Evolutionary conservation across 1,140 invertebrate species (phyloP), one percentile per base, ranked within the genome.

Genomic region (Lasaia peninsularis): DNA sequence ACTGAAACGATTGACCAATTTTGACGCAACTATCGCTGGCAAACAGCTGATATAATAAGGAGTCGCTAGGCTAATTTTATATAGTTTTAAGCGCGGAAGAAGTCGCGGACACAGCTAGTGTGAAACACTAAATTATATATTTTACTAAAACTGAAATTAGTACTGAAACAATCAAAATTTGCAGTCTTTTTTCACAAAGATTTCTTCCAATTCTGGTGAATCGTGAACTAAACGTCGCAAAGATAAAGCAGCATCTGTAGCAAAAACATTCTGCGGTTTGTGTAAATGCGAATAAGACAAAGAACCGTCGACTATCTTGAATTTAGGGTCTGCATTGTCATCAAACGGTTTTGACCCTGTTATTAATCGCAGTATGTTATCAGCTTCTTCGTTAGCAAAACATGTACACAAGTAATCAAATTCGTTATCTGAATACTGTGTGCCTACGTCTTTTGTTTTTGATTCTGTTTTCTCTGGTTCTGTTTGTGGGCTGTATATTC

Each of bases 401-500:
- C 79, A 85, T 32, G 62, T 73, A 51, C 78, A 88, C 11, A 86
- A 50, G 6, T 57, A 52, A 21, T 85, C 75, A 56, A 73, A 80
- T 52, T 81, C 70, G 48, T 66, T 55, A 54, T 88, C 80, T 10
- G 72, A 72, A 56, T 68, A 81, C 34, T 87, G 82, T 7, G 73
- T 82, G 9, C 57, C 53, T 0, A 71, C 56, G 56, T 80, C 67
- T 62, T 60, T 75, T 6, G 71, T 81, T 54, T 55, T 78, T 2
- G 71, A 62, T 44, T 64, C 60, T 16, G 53, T 35, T 55, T 57
- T 58, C 3, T 28, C 48, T 9, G 62, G 48, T 10, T 33, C 31
- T 1, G 60, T 57, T 5, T 51, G n/a, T 11, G 67, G 58, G 6
- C 62, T 35, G 12, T 4, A 34, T 40, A 56, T 64, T 8, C 73